Conservation (phyloP, 2,888 invertebrate species). For the Tiliacea aurago region DNA sequence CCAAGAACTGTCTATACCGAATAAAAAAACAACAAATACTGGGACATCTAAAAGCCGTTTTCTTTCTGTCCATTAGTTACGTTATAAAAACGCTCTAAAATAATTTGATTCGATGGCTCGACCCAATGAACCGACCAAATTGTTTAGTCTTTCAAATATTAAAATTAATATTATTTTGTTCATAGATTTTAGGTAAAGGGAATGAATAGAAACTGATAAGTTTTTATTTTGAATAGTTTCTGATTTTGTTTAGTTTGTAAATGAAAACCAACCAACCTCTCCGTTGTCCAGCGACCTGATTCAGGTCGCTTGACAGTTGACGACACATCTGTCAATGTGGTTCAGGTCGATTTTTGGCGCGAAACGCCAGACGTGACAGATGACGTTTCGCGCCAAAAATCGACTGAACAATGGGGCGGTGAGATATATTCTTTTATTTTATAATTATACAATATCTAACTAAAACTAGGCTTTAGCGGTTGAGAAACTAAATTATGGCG, state of each 20-base stretch:
- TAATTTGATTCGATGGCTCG: constrained; percentile 51
- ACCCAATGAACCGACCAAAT: constrained; percentile 52
- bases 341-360: too few species aligned
- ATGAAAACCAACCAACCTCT: too few species aligned
- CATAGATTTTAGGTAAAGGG: constrained; percentile 19
- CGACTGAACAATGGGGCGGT: too few species aligned
- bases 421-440: too few species aligned
- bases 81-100: constrained; percentile 31
- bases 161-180: constrained; percentile 38
- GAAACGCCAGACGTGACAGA: too few species aligned
- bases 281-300: too few species aligned
- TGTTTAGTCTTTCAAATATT: constrained; percentile 43
- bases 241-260: background rate
- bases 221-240: background rate
- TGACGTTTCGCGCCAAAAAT: too few species aligned
- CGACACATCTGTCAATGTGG: too few species aligned
- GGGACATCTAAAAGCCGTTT: constrained; percentile 19
- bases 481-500: too few species aligned
- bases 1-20: background rate
- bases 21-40: constrained; percentile 3
- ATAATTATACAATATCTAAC: too few species aligned
- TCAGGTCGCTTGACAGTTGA: too few species aligned
- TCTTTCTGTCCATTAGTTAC: constrained; percentile 23
- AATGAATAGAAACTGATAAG: background rate
- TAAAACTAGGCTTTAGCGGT: too few species aligned